Conservation (phyloP, 2,888 invertebrate species). For the Incurvaria masculella region DNA sequence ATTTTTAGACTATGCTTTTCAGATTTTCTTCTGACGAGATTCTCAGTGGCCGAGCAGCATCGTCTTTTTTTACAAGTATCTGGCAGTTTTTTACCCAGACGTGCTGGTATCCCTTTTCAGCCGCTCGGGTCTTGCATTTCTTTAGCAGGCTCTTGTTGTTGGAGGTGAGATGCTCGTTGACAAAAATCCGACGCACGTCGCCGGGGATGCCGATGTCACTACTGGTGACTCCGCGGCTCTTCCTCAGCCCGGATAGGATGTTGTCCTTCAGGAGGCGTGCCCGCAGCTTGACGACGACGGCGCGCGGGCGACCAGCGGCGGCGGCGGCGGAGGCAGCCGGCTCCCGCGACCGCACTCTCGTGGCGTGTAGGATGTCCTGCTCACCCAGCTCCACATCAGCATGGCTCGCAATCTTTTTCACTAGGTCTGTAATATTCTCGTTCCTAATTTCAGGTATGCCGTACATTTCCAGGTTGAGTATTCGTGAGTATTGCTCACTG, state of each 20-base stretch:
- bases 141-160: slow-evolving; percentile 3
- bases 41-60: neutral
- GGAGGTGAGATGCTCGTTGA: slow-evolving; percentile 5
- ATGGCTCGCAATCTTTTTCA: neutral
- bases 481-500: neutral
- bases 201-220: slow-evolving; percentile 2
- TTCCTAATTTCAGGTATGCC: neutral
- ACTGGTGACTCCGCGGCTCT: slow-evolving; percentile 1
- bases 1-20: neutral
- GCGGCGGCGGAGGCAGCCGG: no score
- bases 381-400: neutral
- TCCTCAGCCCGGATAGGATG: slow-evolving; percentile 2
- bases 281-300: neutral
- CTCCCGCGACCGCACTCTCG: neutral
- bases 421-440: neutral
- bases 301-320: neutral
- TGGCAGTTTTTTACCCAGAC: neutral
- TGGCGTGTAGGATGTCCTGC: neutral
- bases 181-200: neutral
- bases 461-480: neutral
- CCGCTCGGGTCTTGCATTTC: neutral
- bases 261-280: neutral
- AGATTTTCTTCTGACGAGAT: neutral
- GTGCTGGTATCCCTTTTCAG: neutral
- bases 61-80: neutral